Evolutionary conservation across 2,888 invertebrate genomes (phyloP), one percentile per base, ranked within the genome.

Genomic region (Heliconius charithonia): DNA sequence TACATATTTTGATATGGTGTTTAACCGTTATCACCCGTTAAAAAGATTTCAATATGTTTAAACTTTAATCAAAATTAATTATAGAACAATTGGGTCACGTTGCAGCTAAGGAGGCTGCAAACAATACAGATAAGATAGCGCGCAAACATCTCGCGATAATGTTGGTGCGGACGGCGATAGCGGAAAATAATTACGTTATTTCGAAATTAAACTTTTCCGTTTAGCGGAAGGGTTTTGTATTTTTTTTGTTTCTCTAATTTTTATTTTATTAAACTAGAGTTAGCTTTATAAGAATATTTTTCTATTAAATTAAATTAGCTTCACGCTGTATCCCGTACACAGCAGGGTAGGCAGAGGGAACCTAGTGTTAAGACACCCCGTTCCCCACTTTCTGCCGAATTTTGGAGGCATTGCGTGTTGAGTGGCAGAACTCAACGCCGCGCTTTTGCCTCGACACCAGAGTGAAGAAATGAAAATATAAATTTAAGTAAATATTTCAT

Each of bases 101-200:
- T 83, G 83, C 82, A 87, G 77, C 77, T 83, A 85, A 90, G 89
- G 92, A 93, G 92, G 93, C 92, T 92, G 92, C 88, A 91, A 91
- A 92, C 89, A 29, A 29, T 3, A 92, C 77, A 87, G 93, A 93
- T 93, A 88, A 93, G 93, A 93, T 93, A 81, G 73, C 85, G 81
- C 83, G 87, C 92, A 92, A 92, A 93, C 92, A 92, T 66, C 71
- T 75, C 75, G 83, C 77, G 82, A 84, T 83, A 82, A 79, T 85
- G 85, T 86, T 85, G 88, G 85, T 85, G 85, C 82, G 81, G 79
- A 69, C 70, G 32, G 77, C 73, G 80, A 80, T 82, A 84, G 76
- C 84, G 84, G 83, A 62, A 79, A 79, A 82, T 83, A 81, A 84
- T 84, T 84, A 81, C 76, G 79, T 67, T 79, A 81, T 84, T 84